Base-by-base conservation (phyloP, 2,888 invertebrate species). In the Rambutsinella grinnellia region DNA sequence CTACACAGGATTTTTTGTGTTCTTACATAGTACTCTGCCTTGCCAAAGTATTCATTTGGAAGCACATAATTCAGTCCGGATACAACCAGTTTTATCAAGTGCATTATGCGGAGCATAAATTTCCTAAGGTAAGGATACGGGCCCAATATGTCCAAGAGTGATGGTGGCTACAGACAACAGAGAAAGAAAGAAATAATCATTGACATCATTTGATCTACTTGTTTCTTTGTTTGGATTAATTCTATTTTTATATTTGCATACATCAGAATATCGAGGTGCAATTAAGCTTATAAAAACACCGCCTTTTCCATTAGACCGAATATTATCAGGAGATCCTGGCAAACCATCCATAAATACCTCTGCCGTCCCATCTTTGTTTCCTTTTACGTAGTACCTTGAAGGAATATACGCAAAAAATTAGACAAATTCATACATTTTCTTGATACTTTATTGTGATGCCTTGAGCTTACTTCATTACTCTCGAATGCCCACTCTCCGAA, bases 331-430 rank as follows among this genome's bases (percentile, higher is more conserved):
- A 15, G 89, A 79, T 63, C 92, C 95, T 85, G 95, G 94, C 77
- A 95, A 87, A 36, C 94, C 94, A 83, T 95, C 93, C 8, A 92
- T 88, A 85, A 97, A 95, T 1, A 93, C 88, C 85, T 96, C 96
- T 2, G 89, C 87, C 79, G 90, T 88, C 19, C 96, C 96, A 82
- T 91, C 90, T 84, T 94, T 94, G 0, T 91, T 88, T 3, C 97
- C 97, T 85, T 91, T 92, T 13, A 98, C 85, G 85, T 94, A 89
- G 86, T 94, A 94, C 84, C 88, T 88, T 24, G 70, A 44, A 58
- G 21, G 10, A 17, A 17, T 24, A 66, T 2, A 57, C 21, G n/a
- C 17, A 21, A 10, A 54, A 8, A 2, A 2, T 21, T 17, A 28
- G 17, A 58, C n/a, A n/a, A n/a, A n/a, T n/a, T n/a, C 58, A 53